These are phyloP conservation scores for Ctenopoma kingsleyae DNA, from an alignment of 2,797 vertebrate species.

Conservation along the genomic window DNA sequence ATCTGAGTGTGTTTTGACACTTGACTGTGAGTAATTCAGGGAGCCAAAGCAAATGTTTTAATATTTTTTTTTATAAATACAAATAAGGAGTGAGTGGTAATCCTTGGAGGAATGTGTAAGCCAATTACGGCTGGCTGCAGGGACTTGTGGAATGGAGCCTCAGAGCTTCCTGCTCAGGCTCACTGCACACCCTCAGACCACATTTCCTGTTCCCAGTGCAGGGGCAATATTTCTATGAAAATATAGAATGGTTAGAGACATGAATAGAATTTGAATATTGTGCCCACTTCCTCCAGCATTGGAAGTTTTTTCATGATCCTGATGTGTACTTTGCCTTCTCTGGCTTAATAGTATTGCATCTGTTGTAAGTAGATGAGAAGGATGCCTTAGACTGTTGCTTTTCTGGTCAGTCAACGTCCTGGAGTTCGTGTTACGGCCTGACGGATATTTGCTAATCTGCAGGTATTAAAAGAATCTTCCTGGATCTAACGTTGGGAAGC, in stretches of 20 bases:
- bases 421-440: constrained; percentile 22
- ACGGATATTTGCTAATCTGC: constrained; percentile 35
- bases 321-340: constrained; percentile 52
- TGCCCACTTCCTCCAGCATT: constrained; percentile 44
- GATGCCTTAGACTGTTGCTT: constrained; percentile 35
- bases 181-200: constrained; percentile 55
- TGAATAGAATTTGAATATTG: constrained; percentile 55
- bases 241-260: constrained; percentile 41
- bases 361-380: constrained; percentile 42
- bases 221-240: constrained; percentile 44
- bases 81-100: constrained; percentile 70
- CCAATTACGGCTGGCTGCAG: constrained; percentile 69
- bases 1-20: constrained; percentile 61
- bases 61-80: constrained; percentile 57
- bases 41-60: constrained; percentile 69
- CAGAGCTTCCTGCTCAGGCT: constrained; percentile 64
- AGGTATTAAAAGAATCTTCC: constrained; percentile 23
- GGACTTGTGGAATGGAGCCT: constrained; percentile 63
- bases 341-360: constrained; percentile 45
- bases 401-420: constrained; percentile 45
- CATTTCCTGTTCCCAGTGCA: constrained; percentile 57
- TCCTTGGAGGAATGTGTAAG: constrained; percentile 76
- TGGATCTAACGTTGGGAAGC: constrained; percentile 17
- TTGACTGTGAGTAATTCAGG: constrained; percentile 43
- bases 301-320: constrained; percentile 39